A percentile compares a stretch with the other conserved stretches of the same genome.
These are phyloP conservation scores for Brachystomella parvula DNA, from an alignment of 1,140 invertebrate genomes.

Conservation along the genomic window DNA sequence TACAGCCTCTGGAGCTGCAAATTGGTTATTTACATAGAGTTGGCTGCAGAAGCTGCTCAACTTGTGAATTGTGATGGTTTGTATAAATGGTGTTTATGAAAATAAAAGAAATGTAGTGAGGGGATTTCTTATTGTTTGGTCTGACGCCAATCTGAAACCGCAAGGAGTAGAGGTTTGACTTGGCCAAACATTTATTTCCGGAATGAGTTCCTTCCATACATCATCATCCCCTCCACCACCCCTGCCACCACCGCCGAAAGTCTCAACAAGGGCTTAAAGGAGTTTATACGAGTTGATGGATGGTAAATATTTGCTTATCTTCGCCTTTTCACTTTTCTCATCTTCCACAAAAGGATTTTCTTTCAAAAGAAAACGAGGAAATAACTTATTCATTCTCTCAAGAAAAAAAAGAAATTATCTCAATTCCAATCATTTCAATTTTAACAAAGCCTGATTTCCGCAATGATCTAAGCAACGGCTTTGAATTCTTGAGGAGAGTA, in stretches of 20 bases:
- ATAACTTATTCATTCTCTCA: not conserved
- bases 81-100: too few species aligned
- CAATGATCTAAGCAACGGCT: too few species aligned
- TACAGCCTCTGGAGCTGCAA: not conserved
- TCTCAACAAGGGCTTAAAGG: not conserved
- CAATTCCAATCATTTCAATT: too few species aligned
- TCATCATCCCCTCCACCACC: not conserved
- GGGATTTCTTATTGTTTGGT: not conserved
- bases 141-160: not conserved
- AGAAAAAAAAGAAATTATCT: not conserved
- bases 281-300: conserved; percentile 20
- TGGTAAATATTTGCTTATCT: conserved; percentile 37
- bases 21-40: not conserved
- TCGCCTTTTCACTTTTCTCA: conserved; percentile 17
- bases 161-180: not conserved
- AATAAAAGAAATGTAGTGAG: not conserved
- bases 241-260: not conserved
- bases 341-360: not conserved
- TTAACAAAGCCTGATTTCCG: too few species aligned
- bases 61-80: not conserved
- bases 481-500: too few species aligned
- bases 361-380: not conserved
- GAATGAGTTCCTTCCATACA: conserved; percentile 1
- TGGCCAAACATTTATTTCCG: conserved; percentile 4
- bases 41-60: not conserved